Percentiles rank a stretch among this genome's conserved stretches.
Evolutionary conservation across 2,797 vertebrate genomes (phyloP).

Genomic region (Cynopterus sphinx): DNA sequence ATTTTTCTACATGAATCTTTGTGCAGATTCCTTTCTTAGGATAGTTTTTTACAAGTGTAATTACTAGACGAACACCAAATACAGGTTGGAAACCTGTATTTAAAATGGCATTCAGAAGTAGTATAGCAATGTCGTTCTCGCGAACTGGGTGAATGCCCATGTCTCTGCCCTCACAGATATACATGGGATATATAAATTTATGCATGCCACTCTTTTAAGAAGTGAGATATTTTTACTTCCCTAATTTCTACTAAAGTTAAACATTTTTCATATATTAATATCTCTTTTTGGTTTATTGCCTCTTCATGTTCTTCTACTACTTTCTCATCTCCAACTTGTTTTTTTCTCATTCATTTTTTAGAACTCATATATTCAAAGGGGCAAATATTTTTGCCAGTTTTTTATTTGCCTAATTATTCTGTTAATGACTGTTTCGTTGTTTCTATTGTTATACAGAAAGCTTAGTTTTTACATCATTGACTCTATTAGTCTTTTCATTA

Average conservation of each 20-base stretch:
- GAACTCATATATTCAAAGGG: not conserved
- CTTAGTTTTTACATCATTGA: not conserved
- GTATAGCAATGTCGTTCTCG: not conserved
- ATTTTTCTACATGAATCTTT: not conserved
- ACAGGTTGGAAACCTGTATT: not conserved
- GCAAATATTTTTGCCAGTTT: not conserved
- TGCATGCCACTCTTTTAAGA: not conserved
- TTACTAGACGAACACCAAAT: not conserved
- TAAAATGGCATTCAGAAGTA: not conserved
- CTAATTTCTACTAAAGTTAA: not conserved
- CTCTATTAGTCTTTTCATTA: not conserved
- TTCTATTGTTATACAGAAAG: not conserved
- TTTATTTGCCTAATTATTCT: constrained; percentile 24
- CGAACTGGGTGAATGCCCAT: no score
- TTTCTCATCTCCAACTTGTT: not conserved
- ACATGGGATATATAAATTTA: not conserved
- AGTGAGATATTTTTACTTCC: not conserved
- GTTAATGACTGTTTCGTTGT: not conserved
- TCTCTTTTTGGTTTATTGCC: not conserved
- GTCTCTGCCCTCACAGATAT: not conserved
- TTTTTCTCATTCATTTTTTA: not conserved
- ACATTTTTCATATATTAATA: not conserved
- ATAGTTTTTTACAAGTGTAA: not conserved
- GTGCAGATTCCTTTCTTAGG: not conserved
- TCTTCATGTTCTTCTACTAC: constrained; percentile 6